phyloP scores from a whole-genome alignment of 2,113 vertebrate genomes.

The Bufo gargarizans region DNA sequence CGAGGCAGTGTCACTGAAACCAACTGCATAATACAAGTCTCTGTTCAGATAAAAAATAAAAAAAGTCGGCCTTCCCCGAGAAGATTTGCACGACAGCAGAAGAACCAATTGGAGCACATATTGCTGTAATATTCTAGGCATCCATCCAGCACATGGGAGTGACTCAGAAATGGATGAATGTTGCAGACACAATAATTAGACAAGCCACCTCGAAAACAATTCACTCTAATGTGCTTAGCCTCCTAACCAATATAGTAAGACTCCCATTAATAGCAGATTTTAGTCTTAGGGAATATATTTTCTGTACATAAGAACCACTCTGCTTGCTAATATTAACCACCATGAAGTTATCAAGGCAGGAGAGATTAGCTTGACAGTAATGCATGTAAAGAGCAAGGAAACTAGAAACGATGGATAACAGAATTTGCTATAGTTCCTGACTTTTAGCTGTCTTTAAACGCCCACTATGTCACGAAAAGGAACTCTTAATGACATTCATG shows the following conservation, averaged over 20 bases:
- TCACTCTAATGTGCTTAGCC: slow-evolving; percentile 71
- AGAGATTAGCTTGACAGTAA: neutral
- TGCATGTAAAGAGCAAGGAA: neutral
- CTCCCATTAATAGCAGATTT: slow-evolving; percentile 67
- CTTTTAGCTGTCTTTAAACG: neutral
- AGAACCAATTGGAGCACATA: slow-evolving; percentile 72
- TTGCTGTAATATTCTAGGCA: slow-evolving; percentile 79
- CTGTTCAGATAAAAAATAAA: slow-evolving; percentile 56
- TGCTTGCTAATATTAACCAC: neutral
- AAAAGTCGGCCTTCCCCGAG: slow-evolving; percentile 60
- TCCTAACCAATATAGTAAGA: slow-evolving; percentile 69
- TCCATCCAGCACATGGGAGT: slow-evolving; percentile 77
- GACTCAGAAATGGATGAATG: slow-evolving; percentile 80
- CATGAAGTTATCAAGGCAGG: neutral
- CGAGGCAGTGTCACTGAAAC: slow-evolving; percentile 50
- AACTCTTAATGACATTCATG: neutral
- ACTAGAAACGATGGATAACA: neutral
- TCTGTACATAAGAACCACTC: slow-evolving; percentile 28
- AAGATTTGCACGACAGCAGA: slow-evolving; percentile 62
- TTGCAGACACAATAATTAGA: slow-evolving; percentile 82
- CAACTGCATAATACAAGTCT: slow-evolving; percentile 55
- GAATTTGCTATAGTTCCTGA: neutral
- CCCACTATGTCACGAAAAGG: neutral
- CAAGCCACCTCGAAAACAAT: slow-evolving; percentile 72
- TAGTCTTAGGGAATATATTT: slow-evolving; percentile 63